These are phyloP conservation scores for Chunga burmeisteri DNA, from an alignment of 2,113 vertebrate genomes.

Conservation along the genomic window DNA sequence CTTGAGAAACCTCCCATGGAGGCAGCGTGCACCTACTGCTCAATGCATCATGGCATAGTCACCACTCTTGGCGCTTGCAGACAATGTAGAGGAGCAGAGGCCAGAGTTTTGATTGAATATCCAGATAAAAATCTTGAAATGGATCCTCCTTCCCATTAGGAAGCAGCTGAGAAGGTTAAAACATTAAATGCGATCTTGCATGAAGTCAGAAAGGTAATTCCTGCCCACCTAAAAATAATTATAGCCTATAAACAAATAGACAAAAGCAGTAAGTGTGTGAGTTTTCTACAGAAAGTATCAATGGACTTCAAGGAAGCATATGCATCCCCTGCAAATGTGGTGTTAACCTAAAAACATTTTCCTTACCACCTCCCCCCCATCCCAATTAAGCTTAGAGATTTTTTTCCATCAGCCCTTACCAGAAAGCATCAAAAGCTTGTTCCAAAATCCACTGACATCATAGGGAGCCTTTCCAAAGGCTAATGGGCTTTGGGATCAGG, in stretches of 20 bases:
- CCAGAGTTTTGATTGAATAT: neutral
- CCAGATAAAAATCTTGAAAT: neutral
- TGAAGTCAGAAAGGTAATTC: neutral
- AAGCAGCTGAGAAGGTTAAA: neutral
- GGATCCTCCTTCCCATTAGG: neutral
- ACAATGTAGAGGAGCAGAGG: neutral
- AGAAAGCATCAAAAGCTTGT: slow-evolving; percentile 20
- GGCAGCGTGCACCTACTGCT: neutral
- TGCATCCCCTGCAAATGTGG: neutral
- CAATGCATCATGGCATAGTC: neutral
- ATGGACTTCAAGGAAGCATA: neutral
- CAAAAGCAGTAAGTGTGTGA: neutral
- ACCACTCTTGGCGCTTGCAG: neutral
- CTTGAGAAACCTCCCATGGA: neutral
- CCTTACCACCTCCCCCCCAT: neutral
- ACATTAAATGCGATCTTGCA: neutral
- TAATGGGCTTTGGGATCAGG: slow-evolving; percentile 57
- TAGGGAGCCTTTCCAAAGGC: slow-evolving; percentile 51
- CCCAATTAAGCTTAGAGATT: slow-evolving; percentile 1
- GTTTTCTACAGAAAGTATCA: neutral
- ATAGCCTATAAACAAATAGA: neutral
- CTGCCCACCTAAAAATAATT: rapidly evolving
- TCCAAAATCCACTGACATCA: slow-evolving; percentile 63
- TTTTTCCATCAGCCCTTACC: slow-evolving; percentile 42
- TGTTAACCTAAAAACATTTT: neutral